These are phyloP conservation scores for Pterostichus madidus DNA, from an alignment of 2,888 invertebrate genomes.

Conservation along the genomic window DNA sequence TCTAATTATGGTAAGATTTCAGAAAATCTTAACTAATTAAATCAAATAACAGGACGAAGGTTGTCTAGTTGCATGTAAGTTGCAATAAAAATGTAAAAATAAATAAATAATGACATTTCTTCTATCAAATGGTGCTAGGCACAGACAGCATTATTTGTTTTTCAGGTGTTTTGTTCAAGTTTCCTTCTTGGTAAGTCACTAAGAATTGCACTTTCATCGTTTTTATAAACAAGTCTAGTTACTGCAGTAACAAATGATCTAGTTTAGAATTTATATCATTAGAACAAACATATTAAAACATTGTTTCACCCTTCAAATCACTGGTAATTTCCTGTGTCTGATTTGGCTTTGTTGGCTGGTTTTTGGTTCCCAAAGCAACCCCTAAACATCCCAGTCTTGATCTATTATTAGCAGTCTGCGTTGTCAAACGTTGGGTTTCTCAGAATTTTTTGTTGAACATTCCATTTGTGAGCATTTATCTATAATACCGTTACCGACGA, in stretches of 20 bases:
- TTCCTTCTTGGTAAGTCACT: slow-evolving; percentile 38
- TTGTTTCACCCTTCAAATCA: slow-evolving; percentile 49
- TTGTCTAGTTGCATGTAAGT: slow-evolving; percentile 10
- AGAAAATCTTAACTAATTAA: slow-evolving; percentile 43
- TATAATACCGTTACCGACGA: slow-evolving; percentile 63
- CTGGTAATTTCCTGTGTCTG: slow-evolving; percentile 63
- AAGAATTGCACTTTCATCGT: slow-evolving; percentile 50
- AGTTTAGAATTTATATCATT: slow-evolving; percentile 23
- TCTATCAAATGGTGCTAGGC: slow-evolving; percentile 24
- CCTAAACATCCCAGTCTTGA: slow-evolving; percentile 62
- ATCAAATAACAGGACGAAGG: slow-evolving; percentile 26
- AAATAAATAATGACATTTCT: slow-evolving; percentile 30
- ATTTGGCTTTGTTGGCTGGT: slow-evolving; percentile 57
- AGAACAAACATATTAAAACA: slow-evolving; percentile 25
- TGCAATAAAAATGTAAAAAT: slow-evolving; percentile 48
- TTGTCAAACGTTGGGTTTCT: slow-evolving; percentile 65
- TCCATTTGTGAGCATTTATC: slow-evolving; percentile 65
- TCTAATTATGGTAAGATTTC: slow-evolving; percentile 53
- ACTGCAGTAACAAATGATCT: slow-evolving; percentile 24
- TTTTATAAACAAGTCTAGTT: slow-evolving; percentile 35
- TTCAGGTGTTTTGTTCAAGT: slow-evolving; percentile 48
- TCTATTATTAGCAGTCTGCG: slow-evolving; percentile 65
- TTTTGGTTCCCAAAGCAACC: slow-evolving; percentile 59
- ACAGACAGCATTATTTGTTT: slow-evolving; percentile 41
- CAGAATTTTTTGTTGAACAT: slow-evolving; percentile 65